These are phyloP conservation scores for Eufriesea mexicana DNA, from an alignment of 1,140 invertebrate genomes.

Conservation along the genomic window DNA sequence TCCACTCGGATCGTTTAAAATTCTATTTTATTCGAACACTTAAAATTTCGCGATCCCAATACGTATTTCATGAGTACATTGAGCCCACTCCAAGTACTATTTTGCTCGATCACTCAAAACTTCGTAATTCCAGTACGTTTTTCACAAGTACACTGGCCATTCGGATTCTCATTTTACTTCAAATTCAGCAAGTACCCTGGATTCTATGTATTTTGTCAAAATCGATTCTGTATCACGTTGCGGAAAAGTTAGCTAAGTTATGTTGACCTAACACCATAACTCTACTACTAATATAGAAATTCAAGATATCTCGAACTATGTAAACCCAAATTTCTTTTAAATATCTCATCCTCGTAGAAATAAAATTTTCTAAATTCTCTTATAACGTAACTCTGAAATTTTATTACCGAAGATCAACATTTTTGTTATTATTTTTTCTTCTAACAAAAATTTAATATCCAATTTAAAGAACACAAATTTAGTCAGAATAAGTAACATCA, in stretches of 20 bases:
- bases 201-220: neutral
- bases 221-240: neutral
- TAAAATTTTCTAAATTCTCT: too few relatives aligned
- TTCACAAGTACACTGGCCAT: neutral
- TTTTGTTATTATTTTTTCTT: too few relatives aligned
- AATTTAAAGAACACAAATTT: too few relatives aligned
- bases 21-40: slow-evolving; percentile 3
- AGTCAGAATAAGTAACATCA: too few relatives aligned
- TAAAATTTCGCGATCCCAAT: neutral
- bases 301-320: too few relatives aligned
- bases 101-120: slow-evolving; percentile 16
- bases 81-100: neutral
- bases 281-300: too few relatives aligned
- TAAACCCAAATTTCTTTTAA: too few relatives aligned
- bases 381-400: too few relatives aligned
- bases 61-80: neutral
- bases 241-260: neutral
- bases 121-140: neutral
- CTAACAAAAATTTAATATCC: too few relatives aligned
- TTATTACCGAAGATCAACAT: too few relatives aligned
- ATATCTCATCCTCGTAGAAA: too few relatives aligned
- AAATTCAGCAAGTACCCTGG: neutral
- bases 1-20: neutral
- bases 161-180: neutral
- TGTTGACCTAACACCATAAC: too few relatives aligned